Conservation (phyloP, 2,113 vertebrate species). For the Aramus guarauna region DNA sequence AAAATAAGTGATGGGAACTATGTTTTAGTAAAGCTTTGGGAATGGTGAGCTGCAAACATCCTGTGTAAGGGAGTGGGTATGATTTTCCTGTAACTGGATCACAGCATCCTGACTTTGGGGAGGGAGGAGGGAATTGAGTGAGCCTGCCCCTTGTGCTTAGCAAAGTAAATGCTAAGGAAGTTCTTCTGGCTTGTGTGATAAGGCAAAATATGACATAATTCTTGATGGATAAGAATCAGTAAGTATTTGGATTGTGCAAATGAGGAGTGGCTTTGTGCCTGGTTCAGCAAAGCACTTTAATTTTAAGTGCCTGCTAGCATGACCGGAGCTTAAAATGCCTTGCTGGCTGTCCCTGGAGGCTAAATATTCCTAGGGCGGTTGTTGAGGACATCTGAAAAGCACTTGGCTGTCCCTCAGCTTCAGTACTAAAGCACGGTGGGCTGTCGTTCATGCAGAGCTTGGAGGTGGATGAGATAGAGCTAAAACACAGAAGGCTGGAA, state of each 20-base stretch:
- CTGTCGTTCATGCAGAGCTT: background rate
- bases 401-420: background rate
- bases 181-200: constrained; percentile 31
- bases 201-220: constrained; percentile 11
- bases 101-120: background rate
- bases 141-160: background rate
- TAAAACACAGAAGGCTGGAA: background rate
- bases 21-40: background rate
- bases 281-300: constrained; percentile 19
- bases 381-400: background rate
- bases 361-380: background rate
- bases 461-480: background rate
- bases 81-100: background rate
- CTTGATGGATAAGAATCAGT: background rate
- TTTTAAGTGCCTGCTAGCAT: background rate
- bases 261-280: constrained; percentile 5
- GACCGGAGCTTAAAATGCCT: background rate
- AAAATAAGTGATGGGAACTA: background rate
- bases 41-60: background rate
- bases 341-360: background rate
- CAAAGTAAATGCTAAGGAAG: background rate
- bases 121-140: background rate
- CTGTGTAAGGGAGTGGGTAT: fast-evolving
- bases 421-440: background rate
- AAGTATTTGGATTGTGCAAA: background rate